Base-by-base conservation (phyloP, 2,888 invertebrate genomes). In the Malthinus seriepunctatus region DNA sequence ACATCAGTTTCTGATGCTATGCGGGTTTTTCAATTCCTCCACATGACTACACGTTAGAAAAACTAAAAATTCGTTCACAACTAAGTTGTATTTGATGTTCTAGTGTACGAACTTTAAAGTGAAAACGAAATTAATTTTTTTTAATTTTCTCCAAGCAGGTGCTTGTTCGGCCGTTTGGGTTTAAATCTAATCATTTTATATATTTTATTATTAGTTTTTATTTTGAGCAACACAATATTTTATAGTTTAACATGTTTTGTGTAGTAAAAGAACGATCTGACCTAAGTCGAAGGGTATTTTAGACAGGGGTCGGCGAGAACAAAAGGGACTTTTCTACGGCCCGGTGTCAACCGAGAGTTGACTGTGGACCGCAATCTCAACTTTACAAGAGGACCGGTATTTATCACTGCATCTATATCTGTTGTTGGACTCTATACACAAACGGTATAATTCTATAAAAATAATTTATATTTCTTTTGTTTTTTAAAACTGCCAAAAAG, bases 301-400 rank as follows among this genome's bases (percentile, higher is more conserved):
- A 68, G 66, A 66, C 65, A 67, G 71, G 71, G 68, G 70, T 68
- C 69, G 70, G 65, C 68, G 66, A 68, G 67, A 69, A 71, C 71
- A 72, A 71, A 71, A 68, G 63, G 62, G 51, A 68, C 66, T 66
- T 67, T 66, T 71, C 68, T 62, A 71, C 70, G 71, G 71, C 69
- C 72, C 71, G 73, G 72, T 72, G 73, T 73, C 74, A 73, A 72
- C 72, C 65, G 68, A 67, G 67, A 67, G 67, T 65, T 66, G 64
- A 62, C 62, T 62, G 49, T 54, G 63, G 52, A 59, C 62, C 56
- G 63, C 63, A 64, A 59, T 63, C 62, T 56, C 62, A 63, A 63
- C 65, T 66, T 68, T 64, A 65, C 63, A 64, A 63, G 62, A 63
- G 63, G 70, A 71, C 69, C 71, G 71, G 67, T 71, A 71, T 69